Percentiles rank a stretch among this genome's conserved stretches.
phyloP scores from a whole-genome alignment of 2,113 vertebrate genomes.

The Gymnobelideus leadbeateri region DNA sequence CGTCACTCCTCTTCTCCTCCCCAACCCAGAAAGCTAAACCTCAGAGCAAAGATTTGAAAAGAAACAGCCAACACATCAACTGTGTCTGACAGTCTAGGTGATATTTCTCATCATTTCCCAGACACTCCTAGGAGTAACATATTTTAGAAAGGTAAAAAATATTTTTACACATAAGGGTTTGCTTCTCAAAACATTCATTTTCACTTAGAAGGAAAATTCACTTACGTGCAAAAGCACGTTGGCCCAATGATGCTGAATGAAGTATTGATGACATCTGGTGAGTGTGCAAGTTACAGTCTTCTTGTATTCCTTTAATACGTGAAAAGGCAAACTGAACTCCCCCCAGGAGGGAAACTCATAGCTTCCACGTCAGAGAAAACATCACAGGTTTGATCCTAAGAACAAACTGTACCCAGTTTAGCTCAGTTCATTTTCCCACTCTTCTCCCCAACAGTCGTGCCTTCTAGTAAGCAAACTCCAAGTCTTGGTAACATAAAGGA shows the following conservation, averaged over 20 bases:
- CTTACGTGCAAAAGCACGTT: background rate
- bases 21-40: background rate
- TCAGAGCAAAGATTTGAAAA: background rate
- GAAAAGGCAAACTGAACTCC: background rate
- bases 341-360: background rate
- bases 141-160: background rate
- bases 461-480: slow-evolving; percentile 22
- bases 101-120: background rate
- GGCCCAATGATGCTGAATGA: background rate
- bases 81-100: background rate
- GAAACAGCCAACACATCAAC: background rate
- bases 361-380: background rate
- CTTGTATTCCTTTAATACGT: background rate
- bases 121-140: background rate
- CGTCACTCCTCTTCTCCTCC: background rate
- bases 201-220: background rate
- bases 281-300: background rate
- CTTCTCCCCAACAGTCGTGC: background rate
- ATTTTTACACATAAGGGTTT: background rate
- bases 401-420: background rate
- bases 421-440: background rate
- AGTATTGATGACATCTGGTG: background rate
- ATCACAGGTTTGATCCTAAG: background rate
- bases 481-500: slow-evolving; percentile 47
- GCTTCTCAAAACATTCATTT: background rate